A percentile compares a stretch with the other conserved stretches of the same genome.
These are phyloP conservation scores for Pampus argenteus DNA, from an alignment of 2,797 vertebrate species.

Conservation along the genomic window DNA sequence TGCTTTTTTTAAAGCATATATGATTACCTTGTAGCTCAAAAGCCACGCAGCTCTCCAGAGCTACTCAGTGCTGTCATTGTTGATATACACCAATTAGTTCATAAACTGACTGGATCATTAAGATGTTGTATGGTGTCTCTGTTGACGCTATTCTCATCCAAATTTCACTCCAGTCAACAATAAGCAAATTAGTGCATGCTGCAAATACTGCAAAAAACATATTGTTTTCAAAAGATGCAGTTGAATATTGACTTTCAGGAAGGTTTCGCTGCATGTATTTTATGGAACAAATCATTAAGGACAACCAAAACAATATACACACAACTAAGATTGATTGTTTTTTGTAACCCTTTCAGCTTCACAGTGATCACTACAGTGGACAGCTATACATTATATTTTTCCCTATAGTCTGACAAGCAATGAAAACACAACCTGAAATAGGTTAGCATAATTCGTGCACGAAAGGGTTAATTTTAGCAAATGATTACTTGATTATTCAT, in stretches of 20 bases:
- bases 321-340: too few species aligned
- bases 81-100: slow-evolving; percentile 41
- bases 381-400: too few species aligned
- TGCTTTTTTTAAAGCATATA: slow-evolving; percentile 51
- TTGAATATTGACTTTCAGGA: neutral
- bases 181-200: slow-evolving; percentile 21
- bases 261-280: slow-evolving; percentile 12
- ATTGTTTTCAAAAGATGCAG: neutral
- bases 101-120: slow-evolving; percentile 50
- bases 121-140: slow-evolving; percentile 40
- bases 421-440: too few species aligned
- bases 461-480: neutral
- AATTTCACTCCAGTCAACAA: slow-evolving; percentile 21
- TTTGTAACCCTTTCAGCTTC: too few species aligned
- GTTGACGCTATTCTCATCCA: slow-evolving; percentile 13
- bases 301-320: neutral
- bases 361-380: too few species aligned
- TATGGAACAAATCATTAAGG: slow-evolving; percentile 1
- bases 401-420: too few species aligned
- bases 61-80: slow-evolving; percentile 24
- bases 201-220: slow-evolving; percentile 3
- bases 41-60: slow-evolving; percentile 17
- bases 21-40: slow-evolving; percentile 29
- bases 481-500: neutral
- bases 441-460: too few species aligned